Conservation (phyloP, 1,140 invertebrate species). For the Lordiphosa clarofinis region DNA sequence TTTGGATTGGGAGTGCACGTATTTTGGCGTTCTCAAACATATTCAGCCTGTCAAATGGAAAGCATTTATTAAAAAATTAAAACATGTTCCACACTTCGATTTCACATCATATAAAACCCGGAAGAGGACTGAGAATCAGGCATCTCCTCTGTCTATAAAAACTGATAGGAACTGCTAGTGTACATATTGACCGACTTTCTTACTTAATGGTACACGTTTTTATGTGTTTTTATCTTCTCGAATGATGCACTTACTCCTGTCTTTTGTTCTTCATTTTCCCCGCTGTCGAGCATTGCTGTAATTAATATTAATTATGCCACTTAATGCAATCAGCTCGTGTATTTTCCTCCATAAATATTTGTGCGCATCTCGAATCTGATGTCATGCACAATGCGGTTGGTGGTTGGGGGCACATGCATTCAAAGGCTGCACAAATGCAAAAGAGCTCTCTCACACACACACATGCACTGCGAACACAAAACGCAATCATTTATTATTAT, state of each 20-base stretch:
- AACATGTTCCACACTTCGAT: too few relatives aligned
- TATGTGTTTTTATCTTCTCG: background rate
- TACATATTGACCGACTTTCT: constrained; percentile 5
- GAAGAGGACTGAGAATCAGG: too few relatives aligned
- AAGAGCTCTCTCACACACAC: constrained; percentile 19
- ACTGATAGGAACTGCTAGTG: too few relatives aligned
- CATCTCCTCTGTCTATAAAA: too few relatives aligned
- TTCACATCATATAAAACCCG: too few relatives aligned
- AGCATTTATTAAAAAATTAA: too few relatives aligned
- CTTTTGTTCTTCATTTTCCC: background rate
- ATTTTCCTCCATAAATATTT: too few relatives aligned
- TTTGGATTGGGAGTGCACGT: too few relatives aligned
- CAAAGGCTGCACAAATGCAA: constrained; percentile 66
- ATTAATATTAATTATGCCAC: constrained; percentile 67
- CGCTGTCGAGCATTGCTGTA: constrained; percentile 14
- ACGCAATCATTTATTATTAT: constrained; percentile 76
- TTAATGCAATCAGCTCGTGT: constrained; percentile 48
- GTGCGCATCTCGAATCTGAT: constrained; percentile 31
- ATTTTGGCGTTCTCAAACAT: too few relatives aligned
- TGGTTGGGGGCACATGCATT: constrained; percentile 40
- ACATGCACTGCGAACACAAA: constrained; percentile 23
- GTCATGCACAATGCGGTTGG: constrained; percentile 39
- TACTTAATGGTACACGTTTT: constrained; percentile 31
- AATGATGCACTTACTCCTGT: too few relatives aligned
- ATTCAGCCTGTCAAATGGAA: too few relatives aligned